These are phyloP conservation scores for Cremastinae sp. DNA, from an alignment of 2,888 invertebrate genomes.

Conservation along the genomic window DNA sequence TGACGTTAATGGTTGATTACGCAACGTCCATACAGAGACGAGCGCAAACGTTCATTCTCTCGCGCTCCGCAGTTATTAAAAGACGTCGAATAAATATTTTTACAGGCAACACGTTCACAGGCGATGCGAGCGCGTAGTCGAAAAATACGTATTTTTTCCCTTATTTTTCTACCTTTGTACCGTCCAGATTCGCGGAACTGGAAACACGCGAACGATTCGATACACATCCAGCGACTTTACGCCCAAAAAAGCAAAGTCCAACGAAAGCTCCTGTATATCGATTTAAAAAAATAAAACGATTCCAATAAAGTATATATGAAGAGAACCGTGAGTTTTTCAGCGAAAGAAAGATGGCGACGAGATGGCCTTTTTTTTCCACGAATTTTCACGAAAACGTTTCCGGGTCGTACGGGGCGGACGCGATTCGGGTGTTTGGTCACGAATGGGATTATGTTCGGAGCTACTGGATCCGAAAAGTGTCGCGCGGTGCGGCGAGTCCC, in stretches of 20 bases:
- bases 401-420: conserved; percentile 16
- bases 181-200: background rate
- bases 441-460: conserved; percentile 20
- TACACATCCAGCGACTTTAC: background rate
- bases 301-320: no score
- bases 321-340: no score
- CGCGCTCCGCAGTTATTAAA: conserved; percentile 20
- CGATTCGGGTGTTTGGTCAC: conserved; percentile 25
- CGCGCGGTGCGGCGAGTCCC: conserved; percentile 9
- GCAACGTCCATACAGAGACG: conserved; percentile 32
- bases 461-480: conserved; percentile 4
- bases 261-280: no score
- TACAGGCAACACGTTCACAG: background rate
- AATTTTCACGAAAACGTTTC: no score
- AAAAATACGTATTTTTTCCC: background rate
- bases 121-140: background rate
- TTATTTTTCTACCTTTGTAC: background rate
- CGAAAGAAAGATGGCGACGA: no score
- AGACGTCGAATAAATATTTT: conserved; percentile 35
- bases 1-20: conserved; percentile 57
- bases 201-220: no score
- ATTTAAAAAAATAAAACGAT: no score
- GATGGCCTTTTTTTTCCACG: no score
- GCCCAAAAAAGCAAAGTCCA: background rate
- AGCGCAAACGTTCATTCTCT: background rate